Evolutionary conservation across 2,797 vertebrate genomes (phyloP).

Genomic region (Oryzias sinensis): DNA sequence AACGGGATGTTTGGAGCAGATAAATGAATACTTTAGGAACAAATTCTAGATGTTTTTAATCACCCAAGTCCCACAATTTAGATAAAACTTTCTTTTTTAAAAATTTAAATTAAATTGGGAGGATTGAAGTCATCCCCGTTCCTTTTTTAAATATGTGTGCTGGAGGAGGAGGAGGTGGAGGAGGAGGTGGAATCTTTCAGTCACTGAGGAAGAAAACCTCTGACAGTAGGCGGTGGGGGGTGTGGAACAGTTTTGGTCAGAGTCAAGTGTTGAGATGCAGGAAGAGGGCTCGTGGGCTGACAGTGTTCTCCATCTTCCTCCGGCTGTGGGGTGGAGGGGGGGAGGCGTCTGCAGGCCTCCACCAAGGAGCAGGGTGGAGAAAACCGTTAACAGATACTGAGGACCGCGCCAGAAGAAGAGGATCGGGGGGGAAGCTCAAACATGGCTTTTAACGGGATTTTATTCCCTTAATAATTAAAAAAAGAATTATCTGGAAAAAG

Average conservation of each 20-base stretch:
- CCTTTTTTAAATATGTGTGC: not conserved
- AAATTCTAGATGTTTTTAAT: no score
- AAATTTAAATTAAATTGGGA: constrained; percentile 4
- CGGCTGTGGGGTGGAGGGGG: constrained; percentile 14
- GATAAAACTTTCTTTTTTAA: not conserved
- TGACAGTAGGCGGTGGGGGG: constrained; percentile 22
- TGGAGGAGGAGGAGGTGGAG: constrained; percentile 19
- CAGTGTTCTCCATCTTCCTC: constrained; percentile 56
- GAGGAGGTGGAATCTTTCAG: constrained; percentile 59
- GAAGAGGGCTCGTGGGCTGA: constrained; percentile 79
- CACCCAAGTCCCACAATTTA: not conserved
- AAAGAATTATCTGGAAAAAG: not conserved
- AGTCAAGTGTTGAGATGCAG: constrained; percentile 66
- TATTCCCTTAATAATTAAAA: no score
- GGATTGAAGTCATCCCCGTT: not conserved
- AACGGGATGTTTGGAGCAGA: no score
- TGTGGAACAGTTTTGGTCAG: constrained; percentile 62
- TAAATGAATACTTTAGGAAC: no score
- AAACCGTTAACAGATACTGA: constrained; percentile 83
- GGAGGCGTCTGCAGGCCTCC: constrained; percentile 57
- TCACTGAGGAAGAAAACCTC: constrained; percentile 37
- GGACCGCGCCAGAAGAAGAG: constrained; percentile 64
- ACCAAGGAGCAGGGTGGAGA: constrained; percentile 78
- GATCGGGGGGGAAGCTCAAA: constrained; percentile 27
- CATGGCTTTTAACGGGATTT: not conserved